phyloP scores from a whole-genome alignment of 2,797 vertebrate genomes.

The Yasuhikotakia modesta region DNA sequence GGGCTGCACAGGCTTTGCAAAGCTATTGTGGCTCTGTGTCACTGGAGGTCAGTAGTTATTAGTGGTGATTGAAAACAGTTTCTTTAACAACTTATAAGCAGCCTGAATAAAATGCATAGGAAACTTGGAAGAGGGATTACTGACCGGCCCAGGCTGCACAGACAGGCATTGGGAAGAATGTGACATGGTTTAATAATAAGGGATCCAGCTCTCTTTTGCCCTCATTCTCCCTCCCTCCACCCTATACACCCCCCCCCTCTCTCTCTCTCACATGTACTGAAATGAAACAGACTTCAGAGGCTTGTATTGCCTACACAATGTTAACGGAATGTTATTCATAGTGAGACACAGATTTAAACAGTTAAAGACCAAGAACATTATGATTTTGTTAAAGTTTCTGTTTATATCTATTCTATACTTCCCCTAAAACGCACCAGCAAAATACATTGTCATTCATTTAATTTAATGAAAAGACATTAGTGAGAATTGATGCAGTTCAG shows the following conservation, averaged over 20 bases:
- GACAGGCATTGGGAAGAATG: conserved; percentile 88
- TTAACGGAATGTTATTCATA: conserved; percentile 72
- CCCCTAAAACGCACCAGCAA: conserved; percentile 59
- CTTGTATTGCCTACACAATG: conserved; percentile 64
- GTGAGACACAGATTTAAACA: conserved; percentile 67
- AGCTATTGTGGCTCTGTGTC: conserved; percentile 97
- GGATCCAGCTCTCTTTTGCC: conserved; percentile 75
- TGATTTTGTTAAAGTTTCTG: conserved; percentile 36
- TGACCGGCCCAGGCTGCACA: conserved; percentile 85
- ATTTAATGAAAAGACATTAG: conserved; percentile 77
- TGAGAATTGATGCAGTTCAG: conserved; percentile 72
- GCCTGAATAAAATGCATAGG: conserved; percentile 97
- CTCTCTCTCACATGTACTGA: conserved; percentile 56
- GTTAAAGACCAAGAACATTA: conserved; percentile 58
- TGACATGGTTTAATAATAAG: conserved; percentile 99
- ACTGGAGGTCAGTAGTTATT: conserved; percentile 99
- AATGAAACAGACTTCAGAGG: conserved; percentile 71
- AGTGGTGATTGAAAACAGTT: conserved; percentile 99
- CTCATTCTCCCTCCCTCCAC: conserved; percentile 4
- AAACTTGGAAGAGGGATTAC: conserved; percentile 96
- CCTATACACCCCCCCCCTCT: too few relatives aligned
- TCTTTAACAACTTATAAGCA: conserved; percentile 99
- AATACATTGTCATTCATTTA: conserved; percentile 69
- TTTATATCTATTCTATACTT: conserved; percentile 46
- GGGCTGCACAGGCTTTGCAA: conserved; percentile 93